These are phyloP conservation scores for Ariolimax columbianus DNA, from an alignment of 2,888 invertebrate species.

Conservation along the genomic window DNA sequence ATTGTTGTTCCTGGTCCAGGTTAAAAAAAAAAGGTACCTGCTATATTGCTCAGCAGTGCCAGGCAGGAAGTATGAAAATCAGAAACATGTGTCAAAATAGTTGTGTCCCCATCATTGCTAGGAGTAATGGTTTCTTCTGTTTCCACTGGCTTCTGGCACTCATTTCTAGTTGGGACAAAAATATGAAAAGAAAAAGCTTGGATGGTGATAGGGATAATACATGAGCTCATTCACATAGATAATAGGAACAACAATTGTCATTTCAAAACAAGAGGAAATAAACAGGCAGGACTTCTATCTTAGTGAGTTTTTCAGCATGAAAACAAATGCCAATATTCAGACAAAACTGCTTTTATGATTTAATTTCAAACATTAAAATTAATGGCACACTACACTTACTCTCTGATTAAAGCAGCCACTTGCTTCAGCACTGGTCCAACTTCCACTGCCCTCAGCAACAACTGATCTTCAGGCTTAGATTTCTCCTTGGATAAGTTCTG, in stretches of 20 bases:
- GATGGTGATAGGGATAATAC: neutral
- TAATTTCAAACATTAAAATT: neutral
- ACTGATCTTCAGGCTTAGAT: neutral
- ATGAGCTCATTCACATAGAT: neutral
- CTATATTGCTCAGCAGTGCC: slow-evolving; percentile 60
- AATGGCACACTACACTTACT: slow-evolving; percentile 12
- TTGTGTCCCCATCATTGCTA: slow-evolving; percentile 23
- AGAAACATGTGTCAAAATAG: slow-evolving; percentile 62
- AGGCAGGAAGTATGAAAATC: slow-evolving; percentile 63
- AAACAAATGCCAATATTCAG: neutral
- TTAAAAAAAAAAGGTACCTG: slow-evolving; percentile 57
- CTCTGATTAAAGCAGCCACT: slow-evolving; percentile 34
- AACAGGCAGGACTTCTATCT: neutral
- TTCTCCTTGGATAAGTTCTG: neutral
- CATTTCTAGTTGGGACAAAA: neutral
- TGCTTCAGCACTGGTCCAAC: slow-evolving; percentile 41
- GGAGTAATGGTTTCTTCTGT: slow-evolving; percentile 12
- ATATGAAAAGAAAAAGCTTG: neutral
- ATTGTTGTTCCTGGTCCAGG: neutral
- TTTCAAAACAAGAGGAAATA: neutral
- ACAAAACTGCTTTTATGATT: neutral
- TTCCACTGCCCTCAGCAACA: slow-evolving; percentile 40
- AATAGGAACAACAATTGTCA: neutral
- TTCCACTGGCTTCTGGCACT: neutral
- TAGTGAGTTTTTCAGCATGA: neutral